These are phyloP conservation scores for Australoheros facetus DNA, from an alignment of 2,797 vertebrate genomes.

Conservation along the genomic window DNA sequence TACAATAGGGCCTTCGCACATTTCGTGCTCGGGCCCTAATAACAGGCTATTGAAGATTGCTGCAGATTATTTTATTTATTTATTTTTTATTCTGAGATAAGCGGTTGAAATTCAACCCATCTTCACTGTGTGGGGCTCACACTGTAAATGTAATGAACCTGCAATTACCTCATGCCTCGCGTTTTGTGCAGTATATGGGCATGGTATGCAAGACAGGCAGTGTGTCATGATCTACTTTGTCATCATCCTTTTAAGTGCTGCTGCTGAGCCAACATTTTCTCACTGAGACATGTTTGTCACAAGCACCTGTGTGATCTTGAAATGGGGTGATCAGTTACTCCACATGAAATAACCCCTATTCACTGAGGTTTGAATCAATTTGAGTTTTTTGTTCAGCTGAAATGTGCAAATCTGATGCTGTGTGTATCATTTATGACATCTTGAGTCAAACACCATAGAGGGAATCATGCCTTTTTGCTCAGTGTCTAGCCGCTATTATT, in stretches of 20 bases:
- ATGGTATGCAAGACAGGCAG: not conserved
- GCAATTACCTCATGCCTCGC: not conserved
- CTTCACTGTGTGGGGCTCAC: not conserved
- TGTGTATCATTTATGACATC: conserved; percentile 13
- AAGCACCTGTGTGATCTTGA: not conserved
- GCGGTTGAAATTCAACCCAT: not conserved
- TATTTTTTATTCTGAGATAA: not conserved
- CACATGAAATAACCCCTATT: not conserved
- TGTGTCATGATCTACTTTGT: conserved; percentile 27
- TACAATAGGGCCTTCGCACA: no score
- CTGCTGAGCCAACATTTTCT: conserved; percentile 36
- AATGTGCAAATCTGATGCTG: not conserved
- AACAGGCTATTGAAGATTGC: not conserved
- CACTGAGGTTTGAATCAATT: not conserved
- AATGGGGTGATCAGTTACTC: not conserved
- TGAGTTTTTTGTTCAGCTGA: not conserved
- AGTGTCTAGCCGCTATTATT: conserved; percentile 55
- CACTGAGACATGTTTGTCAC: not conserved
- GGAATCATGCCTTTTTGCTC: conserved; percentile 54
- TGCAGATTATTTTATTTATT: not conserved
- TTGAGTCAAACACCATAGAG: conserved; percentile 45
- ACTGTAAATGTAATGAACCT: conserved; percentile 13
- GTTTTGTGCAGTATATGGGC: conserved; percentile 1
- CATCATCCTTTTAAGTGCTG: conserved; percentile 22
- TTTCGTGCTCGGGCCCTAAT: no score